phyloP scores from a whole-genome alignment of 2,113 vertebrate genomes.

The Tragulus kanchil region DNA sequence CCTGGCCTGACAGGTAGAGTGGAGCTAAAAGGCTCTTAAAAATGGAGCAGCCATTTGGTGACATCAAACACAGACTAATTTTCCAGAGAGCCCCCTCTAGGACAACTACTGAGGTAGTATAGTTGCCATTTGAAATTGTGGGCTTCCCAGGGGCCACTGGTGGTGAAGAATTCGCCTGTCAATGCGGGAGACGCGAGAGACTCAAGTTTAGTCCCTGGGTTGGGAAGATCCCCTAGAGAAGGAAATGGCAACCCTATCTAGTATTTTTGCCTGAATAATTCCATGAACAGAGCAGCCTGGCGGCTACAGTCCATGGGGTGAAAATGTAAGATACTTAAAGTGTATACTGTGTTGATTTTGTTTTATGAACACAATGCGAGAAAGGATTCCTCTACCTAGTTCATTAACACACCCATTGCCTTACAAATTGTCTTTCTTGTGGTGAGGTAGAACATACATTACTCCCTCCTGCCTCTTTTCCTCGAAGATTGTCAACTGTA shows the following conservation, averaged over 20 bases:
- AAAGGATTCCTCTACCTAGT: neutral
- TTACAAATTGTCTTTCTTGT: neutral
- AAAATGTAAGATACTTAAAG: neutral
- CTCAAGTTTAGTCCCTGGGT: no score
- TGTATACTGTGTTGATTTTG: neutral
- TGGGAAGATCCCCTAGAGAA: no score
- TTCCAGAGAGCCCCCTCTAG: neutral
- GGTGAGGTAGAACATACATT: neutral
- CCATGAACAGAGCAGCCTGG: no score
- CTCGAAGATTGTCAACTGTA: neutral
- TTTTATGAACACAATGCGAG: neutral
- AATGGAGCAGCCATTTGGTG: neutral
- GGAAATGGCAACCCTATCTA: no score
- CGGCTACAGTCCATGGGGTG: no score
- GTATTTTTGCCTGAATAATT: no score
- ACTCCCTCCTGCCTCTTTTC: neutral
- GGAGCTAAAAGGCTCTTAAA: constrained; percentile 5
- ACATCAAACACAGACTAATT: neutral
- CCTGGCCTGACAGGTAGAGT: neutral
- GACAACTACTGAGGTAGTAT: neutral
- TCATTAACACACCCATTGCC: neutral
- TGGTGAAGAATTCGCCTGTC: no score
- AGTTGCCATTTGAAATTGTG: neutral
- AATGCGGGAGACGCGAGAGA: no score
- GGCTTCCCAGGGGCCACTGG: no score